Evolutionary conservation across 2,113 vertebrate genomes (phyloP), one percentile per base, ranked within the genome.

Genomic region (Nothobranchius furzeri): DNA sequence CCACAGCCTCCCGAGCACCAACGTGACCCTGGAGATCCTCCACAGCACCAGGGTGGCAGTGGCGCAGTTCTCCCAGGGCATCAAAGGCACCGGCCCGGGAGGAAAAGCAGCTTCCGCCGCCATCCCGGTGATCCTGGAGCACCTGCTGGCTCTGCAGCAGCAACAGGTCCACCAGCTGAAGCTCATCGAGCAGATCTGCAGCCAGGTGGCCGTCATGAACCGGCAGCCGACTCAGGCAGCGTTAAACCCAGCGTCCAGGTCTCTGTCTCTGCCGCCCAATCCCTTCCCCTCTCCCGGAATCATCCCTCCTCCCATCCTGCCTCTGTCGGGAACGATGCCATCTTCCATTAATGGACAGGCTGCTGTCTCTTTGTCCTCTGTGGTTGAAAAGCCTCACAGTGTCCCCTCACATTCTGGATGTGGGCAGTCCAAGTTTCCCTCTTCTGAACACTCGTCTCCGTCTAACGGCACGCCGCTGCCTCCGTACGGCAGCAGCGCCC

Each of bases 81-180:
- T 95, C 0, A 87, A 89, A 25, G 83, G 90, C 0, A 84, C 89
- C 0, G 81, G 91, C 1, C 57, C 87, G 0, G 56, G 89, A 0
- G 93, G 93, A 9, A 95, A 93, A 64, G 81, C 82, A 0, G 88
- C 88, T 0, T 92, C 95, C 0, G 90, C 94, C 47, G 95, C 95
- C 42, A 94, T 99, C 76, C 97, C 96, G 3, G 91, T 95, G 90
- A 99, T 99, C 80, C 91, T 99, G 75, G 96, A 99, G 82, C 96
- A 97, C 87, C 91, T 99, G 59, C 88, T 98, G 88, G 95, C 96
- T 4, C 83, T 99, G 84, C 98, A 98, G 88, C 95, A 96, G 73
- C 98, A 99, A 76, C 98, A 99, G 88, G 94, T 99, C 30, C 98
- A 96, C 79, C 98, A 99, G 89, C 93, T 99, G 75, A 96, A 98